phyloP scores from a whole-genome alignment of 2,797 vertebrate species.

The Cygnus olor region DNA sequence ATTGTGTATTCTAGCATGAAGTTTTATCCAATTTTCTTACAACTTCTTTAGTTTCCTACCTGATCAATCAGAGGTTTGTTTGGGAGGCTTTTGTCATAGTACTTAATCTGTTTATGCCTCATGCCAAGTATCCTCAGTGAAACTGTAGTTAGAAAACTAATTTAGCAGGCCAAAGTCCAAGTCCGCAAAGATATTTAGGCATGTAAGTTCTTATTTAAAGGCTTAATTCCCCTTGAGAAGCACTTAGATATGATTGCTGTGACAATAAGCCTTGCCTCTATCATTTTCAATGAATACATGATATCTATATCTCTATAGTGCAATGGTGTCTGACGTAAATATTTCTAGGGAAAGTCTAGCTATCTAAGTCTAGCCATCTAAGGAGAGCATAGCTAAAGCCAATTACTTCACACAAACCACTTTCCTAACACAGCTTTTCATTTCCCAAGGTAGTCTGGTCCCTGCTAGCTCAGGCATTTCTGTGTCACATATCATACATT shows the following conservation, averaged over 20 bases:
- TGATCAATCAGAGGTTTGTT: neutral
- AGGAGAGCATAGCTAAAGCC: neutral
- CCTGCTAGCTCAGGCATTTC: neutral
- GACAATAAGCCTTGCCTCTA: neutral
- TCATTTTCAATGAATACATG: neutral
- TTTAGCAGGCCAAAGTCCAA: neutral
- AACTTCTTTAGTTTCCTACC: neutral
- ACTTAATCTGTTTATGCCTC: neutral
- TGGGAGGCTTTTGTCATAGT: neutral
- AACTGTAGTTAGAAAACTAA: slow-evolving; percentile 32
- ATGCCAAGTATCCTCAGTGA: neutral
- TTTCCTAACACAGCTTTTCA: neutral
- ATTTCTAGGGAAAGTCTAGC: neutral
- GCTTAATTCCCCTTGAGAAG: neutral
- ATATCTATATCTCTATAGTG: neutral
- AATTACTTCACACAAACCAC: neutral
- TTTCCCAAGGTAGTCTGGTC: neutral
- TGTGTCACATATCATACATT: neutral
- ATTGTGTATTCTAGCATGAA: neutral
- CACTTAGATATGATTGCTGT: neutral
- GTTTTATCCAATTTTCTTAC: neutral
- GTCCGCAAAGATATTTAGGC: neutral
- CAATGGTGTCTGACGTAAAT: neutral
- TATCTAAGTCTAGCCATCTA: neutral
- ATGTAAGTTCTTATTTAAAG: neutral